These are phyloP conservation scores for Scaptodrosophila latifasciaeformis DNA, from an alignment of 2,888 invertebrate genomes.

Conservation along the genomic window DNA sequence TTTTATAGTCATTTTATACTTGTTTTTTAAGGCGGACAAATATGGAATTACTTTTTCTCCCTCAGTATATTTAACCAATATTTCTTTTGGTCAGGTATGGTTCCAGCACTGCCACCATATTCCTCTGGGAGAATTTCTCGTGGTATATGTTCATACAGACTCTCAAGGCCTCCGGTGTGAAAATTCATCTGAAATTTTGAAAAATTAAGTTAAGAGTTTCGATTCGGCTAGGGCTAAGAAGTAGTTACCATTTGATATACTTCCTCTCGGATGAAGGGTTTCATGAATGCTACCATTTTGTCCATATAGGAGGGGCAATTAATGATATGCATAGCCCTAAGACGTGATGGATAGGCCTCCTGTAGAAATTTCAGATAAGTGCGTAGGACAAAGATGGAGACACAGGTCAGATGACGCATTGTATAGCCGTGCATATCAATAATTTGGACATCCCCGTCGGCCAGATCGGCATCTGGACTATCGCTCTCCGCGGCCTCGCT, in stretches of 20 bases:
- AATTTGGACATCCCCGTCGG: conserved; percentile 80
- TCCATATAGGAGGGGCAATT: conserved; percentile 79
- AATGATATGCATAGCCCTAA: conserved; percentile 81
- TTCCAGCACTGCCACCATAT: conserved; percentile 78
- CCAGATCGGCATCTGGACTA: conserved; percentile 75
- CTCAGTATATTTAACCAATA: conserved; percentile 75
- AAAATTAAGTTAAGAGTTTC: not conserved
- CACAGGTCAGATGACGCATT: conserved; percentile 78
- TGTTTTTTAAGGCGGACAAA: too few species aligned
- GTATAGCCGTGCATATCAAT: conserved; percentile 82
- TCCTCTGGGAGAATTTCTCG: conserved; percentile 79
- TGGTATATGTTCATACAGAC: conserved; percentile 78
- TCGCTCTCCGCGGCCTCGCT: not conserved
- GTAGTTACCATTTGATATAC: conserved; percentile 77
- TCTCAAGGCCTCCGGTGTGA: conserved; percentile 77
- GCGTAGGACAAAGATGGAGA: conserved; percentile 78
- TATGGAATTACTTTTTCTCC: conserved; percentile 55
- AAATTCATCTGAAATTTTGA: conserved; percentile 76
- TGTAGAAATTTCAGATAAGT: conserved; percentile 82
- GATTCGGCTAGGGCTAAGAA: too few species aligned
- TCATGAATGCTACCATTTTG: conserved; percentile 78
- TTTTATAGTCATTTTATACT: too few species aligned
- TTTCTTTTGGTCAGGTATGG: conserved; percentile 72
- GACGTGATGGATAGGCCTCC: conserved; percentile 81
- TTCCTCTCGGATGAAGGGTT: conserved; percentile 79